Percentiles rank a stretch among this genome's conserved stretches.
Evolutionary conservation across 2,888 invertebrate genomes (phyloP).

Genomic region (Cistogaster globosa): DNA sequence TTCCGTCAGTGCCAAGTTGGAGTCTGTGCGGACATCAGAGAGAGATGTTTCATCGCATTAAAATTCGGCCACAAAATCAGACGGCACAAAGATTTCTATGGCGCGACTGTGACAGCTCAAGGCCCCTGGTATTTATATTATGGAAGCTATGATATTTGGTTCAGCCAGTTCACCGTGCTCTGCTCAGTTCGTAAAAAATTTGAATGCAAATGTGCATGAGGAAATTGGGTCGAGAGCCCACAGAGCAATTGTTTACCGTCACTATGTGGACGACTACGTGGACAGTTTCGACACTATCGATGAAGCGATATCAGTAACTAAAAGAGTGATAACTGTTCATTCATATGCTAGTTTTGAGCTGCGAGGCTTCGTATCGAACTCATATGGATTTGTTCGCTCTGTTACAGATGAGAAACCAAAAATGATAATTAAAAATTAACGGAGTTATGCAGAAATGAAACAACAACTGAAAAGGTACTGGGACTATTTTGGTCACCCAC

Average conservation of each 20-base stretch:
- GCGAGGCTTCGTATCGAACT: not conserved
- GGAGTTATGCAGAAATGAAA: no score
- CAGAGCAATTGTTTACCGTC: not conserved
- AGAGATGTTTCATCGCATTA: not conserved
- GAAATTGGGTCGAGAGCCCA: not conserved
- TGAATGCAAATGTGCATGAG: not conserved
- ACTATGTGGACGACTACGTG: not conserved
- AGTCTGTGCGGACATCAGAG: not conserved
- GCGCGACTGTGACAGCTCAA: not conserved
- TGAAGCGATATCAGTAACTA: not conserved
- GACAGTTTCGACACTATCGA: not conserved
- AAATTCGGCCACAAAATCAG: not conserved
- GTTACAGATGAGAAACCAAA: no score
- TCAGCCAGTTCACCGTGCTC: not conserved
- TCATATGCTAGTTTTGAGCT: not conserved
- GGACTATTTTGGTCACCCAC: no score
- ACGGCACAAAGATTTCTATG: not conserved
- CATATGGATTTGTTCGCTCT: no score
- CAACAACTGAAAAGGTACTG: no score
- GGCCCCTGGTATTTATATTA: not conserved
- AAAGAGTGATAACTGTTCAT: not conserved
- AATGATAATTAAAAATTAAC: no score
- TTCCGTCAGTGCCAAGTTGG: not conserved
- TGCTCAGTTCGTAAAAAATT: slow-evolving; percentile 3
- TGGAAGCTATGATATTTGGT: slow-evolving; percentile 17